Percentiles rank a stretch among this genome's conserved stretches.
Conservation (phyloP, 1,140 invertebrate genomes). For the Varroa destructor region DNA sequence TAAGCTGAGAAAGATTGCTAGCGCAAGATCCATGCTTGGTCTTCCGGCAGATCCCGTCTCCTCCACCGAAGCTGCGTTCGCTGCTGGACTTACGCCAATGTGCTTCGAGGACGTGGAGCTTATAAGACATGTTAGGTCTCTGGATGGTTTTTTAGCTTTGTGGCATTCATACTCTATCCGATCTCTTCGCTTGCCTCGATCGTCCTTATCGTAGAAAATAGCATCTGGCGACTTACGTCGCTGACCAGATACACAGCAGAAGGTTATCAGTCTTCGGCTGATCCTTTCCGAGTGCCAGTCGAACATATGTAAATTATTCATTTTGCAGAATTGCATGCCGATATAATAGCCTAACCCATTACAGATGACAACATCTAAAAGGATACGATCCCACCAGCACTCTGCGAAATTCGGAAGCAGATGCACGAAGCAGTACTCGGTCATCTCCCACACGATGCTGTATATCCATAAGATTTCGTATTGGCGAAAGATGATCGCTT, state of each 20-base stretch:
- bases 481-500: constrained; percentile 87
- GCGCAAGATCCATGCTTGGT: too few species aligned
- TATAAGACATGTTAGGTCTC: too few species aligned
- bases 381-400: constrained; percentile 97
- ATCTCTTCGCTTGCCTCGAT: too few species aligned
- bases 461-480: constrained; percentile 94
- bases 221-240: too few species aligned
- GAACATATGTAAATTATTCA: constrained; percentile 85
- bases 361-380: constrained; percentile 86
- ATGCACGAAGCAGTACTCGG: constrained; percentile 96
- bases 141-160: too few species aligned
- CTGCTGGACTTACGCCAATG: too few species aligned
- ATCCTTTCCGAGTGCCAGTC: constrained; percentile 98
- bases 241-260: too few species aligned
- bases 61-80: too few species aligned
- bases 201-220: too few species aligned
- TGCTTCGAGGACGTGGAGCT: too few species aligned
- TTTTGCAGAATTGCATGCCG: constrained; percentile 72
- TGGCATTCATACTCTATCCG: too few species aligned
- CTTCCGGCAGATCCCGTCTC: too few species aligned
- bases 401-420: constrained; percentile 92
- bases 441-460: constrained; percentile 96
- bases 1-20: constrained; percentile 2
- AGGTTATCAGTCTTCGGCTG: constrained; percentile 47
- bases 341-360: constrained; percentile 96